Conservation (phyloP, 2,888 invertebrate genomes). For the Aphelenchoides bicaudatus region DNA sequence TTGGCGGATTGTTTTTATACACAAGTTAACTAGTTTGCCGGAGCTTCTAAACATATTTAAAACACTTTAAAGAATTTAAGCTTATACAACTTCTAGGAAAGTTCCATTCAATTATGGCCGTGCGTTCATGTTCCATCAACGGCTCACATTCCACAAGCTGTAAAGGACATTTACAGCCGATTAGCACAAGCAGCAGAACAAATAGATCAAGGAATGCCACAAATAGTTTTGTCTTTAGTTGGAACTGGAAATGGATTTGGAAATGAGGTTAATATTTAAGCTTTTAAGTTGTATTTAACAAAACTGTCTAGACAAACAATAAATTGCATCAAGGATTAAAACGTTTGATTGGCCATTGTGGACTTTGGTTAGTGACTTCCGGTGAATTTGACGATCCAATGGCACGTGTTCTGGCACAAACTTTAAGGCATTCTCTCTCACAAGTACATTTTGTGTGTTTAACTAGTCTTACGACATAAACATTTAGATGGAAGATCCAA, state of each 20-base stretch:
- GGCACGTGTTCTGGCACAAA: conserved; percentile 37
- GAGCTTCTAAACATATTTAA: no score
- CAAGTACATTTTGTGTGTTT: conserved; percentile 33
- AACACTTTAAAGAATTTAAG: no score
- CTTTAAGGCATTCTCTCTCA: conserved; percentile 40
- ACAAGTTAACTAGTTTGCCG: no score
- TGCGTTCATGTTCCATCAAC: conserved; percentile 33
- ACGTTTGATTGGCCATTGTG: conserved; percentile 37
- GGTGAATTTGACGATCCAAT: conserved; percentile 45
- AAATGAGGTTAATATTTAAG: conserved; percentile 32
- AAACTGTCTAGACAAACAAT: conserved; percentile 22
- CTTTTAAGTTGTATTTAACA: background rate
- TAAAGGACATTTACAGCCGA: conserved; percentile 46
- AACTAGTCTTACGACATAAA: conserved; percentile 2
- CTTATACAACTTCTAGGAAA: no score
- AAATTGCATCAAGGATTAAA: conserved; percentile 21
- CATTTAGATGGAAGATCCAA: conserved; percentile 13
- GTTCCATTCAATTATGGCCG: conserved; percentile 33
- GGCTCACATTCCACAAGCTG: conserved; percentile 41
- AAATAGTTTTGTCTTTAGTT: conserved; percentile 46
- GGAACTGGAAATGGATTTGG: conserved; percentile 46
- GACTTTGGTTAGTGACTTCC: conserved; percentile 44
- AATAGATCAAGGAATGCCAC: conserved; percentile 53
- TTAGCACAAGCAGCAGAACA: conserved; percentile 46
- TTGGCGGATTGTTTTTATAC: no score